Conservation (phyloP, 2,797 vertebrate genomes). For the Aselliscus stoliczkanus region DNA sequence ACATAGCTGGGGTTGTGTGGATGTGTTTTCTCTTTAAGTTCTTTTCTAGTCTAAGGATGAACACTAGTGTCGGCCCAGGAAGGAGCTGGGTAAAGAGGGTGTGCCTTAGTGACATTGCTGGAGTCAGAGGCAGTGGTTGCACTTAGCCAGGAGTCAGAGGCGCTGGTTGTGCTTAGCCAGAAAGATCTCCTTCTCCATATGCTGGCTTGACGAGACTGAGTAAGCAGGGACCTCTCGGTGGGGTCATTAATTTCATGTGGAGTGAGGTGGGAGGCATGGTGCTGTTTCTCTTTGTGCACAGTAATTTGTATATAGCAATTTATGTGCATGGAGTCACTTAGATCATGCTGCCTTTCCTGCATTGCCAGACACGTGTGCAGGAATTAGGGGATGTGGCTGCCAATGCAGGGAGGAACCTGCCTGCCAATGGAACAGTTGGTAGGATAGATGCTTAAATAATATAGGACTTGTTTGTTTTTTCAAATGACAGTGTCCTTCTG, state of each 20-base stretch:
- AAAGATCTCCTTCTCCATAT: neutral
- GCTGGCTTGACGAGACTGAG: neutral
- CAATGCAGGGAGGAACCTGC: neutral
- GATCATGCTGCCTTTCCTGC: neutral
- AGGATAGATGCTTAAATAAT: neutral
- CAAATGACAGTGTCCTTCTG: neutral
- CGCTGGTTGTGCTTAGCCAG: neutral
- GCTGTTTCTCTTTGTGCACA: neutral
- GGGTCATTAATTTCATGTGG: neutral
- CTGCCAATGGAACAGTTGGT: neutral
- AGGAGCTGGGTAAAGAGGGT: neutral
- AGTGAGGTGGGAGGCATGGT: conserved; percentile 17
- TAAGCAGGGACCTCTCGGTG: neutral
- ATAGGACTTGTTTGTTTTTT: neutral
- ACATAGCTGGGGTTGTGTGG: neutral
- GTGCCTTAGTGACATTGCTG: neutral
- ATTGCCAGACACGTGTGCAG: neutral
- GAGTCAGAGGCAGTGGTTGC: neutral
- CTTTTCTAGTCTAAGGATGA: neutral
- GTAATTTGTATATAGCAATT: conserved; percentile 29
- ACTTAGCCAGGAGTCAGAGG: neutral
- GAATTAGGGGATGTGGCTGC: neutral
- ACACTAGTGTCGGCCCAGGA: neutral
- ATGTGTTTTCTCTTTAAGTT: conserved; percentile 23
- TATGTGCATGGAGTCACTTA: neutral